Base-by-base conservation (phyloP, 1,140 invertebrate genomes). In the Hirudo medicinalis region DNA sequence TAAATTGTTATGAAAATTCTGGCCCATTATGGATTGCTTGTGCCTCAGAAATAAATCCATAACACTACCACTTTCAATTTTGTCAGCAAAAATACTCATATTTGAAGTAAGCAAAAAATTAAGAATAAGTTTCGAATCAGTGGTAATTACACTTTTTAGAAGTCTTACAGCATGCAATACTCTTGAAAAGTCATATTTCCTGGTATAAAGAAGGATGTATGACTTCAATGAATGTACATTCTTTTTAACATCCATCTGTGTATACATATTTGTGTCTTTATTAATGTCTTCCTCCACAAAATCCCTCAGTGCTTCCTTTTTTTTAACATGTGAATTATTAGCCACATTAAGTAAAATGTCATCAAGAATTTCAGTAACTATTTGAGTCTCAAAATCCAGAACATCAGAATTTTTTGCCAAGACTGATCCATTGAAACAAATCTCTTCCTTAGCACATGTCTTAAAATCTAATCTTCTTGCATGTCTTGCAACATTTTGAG, bases 191-290 rank as follows among this genome's bases (percentile, higher is more conserved):
- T 93, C 91, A 76, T 90, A 91, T 22, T 90, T 86, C 74, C 89
- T 88, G 73, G 87, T 86, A 76, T 93, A 93, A 0, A 93, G 83
- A 25, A 92, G 84, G 78, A 92, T 85, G 78, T 92, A 90, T 32
- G 89, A 89, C 78, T 92, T 90, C 60, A 91, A 86, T 29, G 88
- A 87, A 78, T 91, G 89, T 9, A 90, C 84, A 67, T 76, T 75
- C 29, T 76, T 76, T 17, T 55, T 27, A 20, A 29, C 2, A 32
- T 20, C 27, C 5, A 20, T 66, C 25, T 71, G 3, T 19, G n/a
- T n/a, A 49, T 49, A 17, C 5, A 13, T 49, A 15, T 15, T 25
- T 22, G 17, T 19, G 29, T 29, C 40, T 71, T 54, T 60, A 55
- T 36, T 36, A 36, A 36, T 36, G 6, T 36, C 54, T 60, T 27